Conservation (phyloP, 2,888 invertebrate species). For the Ecdyonurus torrentis region DNA sequence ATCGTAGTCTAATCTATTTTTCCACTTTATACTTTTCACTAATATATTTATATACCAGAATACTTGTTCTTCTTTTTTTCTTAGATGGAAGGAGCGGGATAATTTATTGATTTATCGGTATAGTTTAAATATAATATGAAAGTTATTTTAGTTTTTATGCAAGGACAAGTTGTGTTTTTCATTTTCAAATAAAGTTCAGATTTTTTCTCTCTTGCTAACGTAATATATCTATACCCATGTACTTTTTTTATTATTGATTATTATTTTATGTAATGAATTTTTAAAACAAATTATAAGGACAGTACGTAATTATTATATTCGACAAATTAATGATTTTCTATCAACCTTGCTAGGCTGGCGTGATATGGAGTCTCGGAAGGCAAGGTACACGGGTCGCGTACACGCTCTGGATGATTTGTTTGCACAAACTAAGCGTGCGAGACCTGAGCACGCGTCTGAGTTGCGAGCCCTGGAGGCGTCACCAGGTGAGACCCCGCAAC, state of each 20-base stretch:
- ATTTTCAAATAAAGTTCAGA: too few relatives aligned
- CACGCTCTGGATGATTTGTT: slow-evolving; percentile 59
- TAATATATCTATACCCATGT: too few relatives aligned
- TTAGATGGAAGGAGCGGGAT: too few relatives aligned
- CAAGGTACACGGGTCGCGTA: slow-evolving; percentile 49
- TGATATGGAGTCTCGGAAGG: slow-evolving; percentile 54
- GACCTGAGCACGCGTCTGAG: slow-evolving; percentile 44
- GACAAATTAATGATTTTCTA: not conserved
- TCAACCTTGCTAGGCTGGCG: slow-evolving; percentile 50
- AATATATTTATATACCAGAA: too few relatives aligned
- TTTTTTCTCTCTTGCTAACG: too few relatives aligned
- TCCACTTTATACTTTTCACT: too few relatives aligned
- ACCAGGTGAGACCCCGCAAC: slow-evolving; percentile 42
- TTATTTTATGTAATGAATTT: not conserved
- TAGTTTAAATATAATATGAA: too few relatives aligned
- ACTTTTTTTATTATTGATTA: not conserved
- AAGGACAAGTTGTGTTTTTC: too few relatives aligned
- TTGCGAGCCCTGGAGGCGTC: slow-evolving; percentile 22
- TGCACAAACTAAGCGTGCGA: slow-evolving; percentile 44
- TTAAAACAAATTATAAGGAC: not conserved
- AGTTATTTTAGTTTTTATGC: too few relatives aligned
- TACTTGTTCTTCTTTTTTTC: too few relatives aligned
- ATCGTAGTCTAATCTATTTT: too few relatives aligned
- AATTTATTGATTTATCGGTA: too few relatives aligned
- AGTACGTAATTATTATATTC: not conserved